Conservation (phyloP, 2,888 invertebrate species). For the Ischnus inquisitorius region DNA sequence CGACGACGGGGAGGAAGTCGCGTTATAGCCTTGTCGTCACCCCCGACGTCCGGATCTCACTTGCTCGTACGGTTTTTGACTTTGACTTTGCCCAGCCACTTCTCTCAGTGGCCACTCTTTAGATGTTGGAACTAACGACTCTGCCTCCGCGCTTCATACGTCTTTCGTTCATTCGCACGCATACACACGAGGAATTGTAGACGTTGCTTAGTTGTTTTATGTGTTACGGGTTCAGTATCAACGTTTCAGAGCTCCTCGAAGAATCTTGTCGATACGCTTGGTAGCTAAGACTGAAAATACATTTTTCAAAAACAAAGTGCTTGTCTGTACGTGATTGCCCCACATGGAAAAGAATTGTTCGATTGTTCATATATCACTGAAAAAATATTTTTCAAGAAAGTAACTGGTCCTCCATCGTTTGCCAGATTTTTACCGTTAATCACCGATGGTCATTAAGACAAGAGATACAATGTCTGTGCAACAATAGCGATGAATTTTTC, state of each 20-base stretch:
- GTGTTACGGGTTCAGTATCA: too few species aligned
- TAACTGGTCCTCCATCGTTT: too few species aligned
- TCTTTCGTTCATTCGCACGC: slow-evolving; percentile 36
- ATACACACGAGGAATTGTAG: slow-evolving; percentile 20
- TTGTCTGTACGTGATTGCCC: too few species aligned
- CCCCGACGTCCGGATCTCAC: slow-evolving; percentile 64
- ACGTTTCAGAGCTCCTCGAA: too few species aligned
- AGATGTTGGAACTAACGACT: slow-evolving; percentile 62
- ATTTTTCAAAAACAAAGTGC: too few species aligned
- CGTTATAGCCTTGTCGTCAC: slow-evolving; percentile 66
- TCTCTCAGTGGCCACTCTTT: slow-evolving; percentile 54
- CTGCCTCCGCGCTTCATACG: slow-evolving; percentile 42
- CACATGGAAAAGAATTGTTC: too few species aligned
- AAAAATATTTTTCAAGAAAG: too few species aligned
- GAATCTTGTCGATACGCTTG: too few species aligned
- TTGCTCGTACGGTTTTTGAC: slow-evolving; percentile 59
- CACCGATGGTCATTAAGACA: not conserved
- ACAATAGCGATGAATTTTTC: not conserved
- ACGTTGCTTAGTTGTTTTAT: not conserved
- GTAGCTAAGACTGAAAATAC: too few species aligned
- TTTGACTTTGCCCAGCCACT: slow-evolving; percentile 65
- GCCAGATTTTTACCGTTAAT: not conserved
- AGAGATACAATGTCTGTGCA: not conserved
- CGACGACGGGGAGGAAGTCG: slow-evolving; percentile 60
- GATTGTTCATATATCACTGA: too few species aligned